A percentile compares a stretch with the other conserved stretches of the same genome.
Evolutionary conservation across 2,113 vertebrate species (phyloP).

Genomic region (Bujurquina vittata): DNA sequence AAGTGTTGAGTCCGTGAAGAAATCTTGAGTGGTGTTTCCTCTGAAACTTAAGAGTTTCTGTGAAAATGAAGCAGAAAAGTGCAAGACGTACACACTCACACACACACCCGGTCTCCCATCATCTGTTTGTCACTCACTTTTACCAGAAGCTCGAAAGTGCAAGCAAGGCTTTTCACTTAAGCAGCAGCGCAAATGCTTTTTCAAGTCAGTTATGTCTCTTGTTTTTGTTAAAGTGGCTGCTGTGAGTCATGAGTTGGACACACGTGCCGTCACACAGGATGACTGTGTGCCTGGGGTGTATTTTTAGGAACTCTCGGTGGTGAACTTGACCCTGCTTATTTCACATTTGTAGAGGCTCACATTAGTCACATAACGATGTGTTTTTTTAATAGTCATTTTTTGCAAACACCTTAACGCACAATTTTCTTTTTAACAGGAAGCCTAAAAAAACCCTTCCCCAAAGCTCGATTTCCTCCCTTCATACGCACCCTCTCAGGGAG

Average conservation of each 20-base stretch:
- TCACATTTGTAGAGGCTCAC: neutral
- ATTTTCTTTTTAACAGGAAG: conserved; percentile 75
- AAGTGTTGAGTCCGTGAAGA: neutral
- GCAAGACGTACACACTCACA: neutral
- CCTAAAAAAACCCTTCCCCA: conserved; percentile 17
- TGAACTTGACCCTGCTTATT: neutral
- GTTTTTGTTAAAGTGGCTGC: conserved; percentile 9
- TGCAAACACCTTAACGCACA: neutral
- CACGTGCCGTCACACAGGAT: conserved; percentile 31
- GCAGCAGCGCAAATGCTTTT: neutral
- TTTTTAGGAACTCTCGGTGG: conserved; percentile 19
- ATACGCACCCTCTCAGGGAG: conserved; percentile 55
- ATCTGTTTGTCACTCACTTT: conserved; percentile 35
- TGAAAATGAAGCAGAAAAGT: conserved; percentile 22
- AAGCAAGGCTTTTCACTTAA: neutral
- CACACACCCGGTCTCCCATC: conserved; percentile 19
- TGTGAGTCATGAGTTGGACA: conserved; percentile 38
- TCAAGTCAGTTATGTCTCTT: conserved; percentile 13
- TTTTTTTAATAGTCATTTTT: neutral
- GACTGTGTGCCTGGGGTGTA: conserved; percentile 36
- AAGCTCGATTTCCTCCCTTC: neutral
- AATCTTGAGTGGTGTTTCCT: conserved; percentile 1
- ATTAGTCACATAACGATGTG: conserved; percentile 2
- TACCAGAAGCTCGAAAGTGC: conserved; percentile 33
- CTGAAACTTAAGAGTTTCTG: conserved; percentile 11